A percentile compares a stretch with the other conserved stretches of the same genome.
Conservation (phyloP, 2,797 vertebrate genomes). For the Erethizon dorsatum region DNA sequence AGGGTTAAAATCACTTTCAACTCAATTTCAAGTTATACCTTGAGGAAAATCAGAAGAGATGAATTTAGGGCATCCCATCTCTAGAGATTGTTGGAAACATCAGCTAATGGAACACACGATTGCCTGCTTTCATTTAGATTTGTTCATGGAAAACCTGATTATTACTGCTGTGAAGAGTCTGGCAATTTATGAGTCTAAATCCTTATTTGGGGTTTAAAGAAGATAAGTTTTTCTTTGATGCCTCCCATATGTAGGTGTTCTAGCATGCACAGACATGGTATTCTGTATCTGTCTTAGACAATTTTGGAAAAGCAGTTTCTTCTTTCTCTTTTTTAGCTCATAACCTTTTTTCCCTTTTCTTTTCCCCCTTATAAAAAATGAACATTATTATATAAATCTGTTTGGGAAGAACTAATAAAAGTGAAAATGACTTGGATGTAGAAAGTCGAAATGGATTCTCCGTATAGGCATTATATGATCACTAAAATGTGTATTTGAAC, state of each 20-base stretch:
- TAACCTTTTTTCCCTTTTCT: not conserved
- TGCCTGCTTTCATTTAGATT: constrained; percentile 18
- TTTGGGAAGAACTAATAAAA: constrained; percentile 75
- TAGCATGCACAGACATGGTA: not conserved
- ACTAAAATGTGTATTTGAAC: constrained; percentile 42
- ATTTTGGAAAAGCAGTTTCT: not conserved
- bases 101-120: not conserved
- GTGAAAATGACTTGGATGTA: constrained; percentile 74
- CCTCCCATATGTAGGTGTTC: not conserved
- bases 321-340: not conserved
- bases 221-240: constrained; percentile 32
- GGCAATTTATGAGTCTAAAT: not conserved
- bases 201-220: constrained; percentile 52
- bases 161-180: not conserved
- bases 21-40: not conserved
- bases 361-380: constrained; percentile 22
- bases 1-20: constrained; percentile 30
- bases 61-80: not conserved
- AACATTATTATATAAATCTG: constrained; percentile 74
- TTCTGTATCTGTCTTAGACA: constrained; percentile 34
- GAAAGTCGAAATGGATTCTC: constrained; percentile 53
- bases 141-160: not conserved
- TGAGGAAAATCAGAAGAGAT: not conserved
- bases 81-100: constrained; percentile 18
- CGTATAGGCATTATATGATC: not conserved